Percentiles rank a stretch among this genome's conserved stretches.
Evolutionary conservation across 2,797 vertebrate species (phyloP).

Genomic region (Enteromius argenteus): DNA sequence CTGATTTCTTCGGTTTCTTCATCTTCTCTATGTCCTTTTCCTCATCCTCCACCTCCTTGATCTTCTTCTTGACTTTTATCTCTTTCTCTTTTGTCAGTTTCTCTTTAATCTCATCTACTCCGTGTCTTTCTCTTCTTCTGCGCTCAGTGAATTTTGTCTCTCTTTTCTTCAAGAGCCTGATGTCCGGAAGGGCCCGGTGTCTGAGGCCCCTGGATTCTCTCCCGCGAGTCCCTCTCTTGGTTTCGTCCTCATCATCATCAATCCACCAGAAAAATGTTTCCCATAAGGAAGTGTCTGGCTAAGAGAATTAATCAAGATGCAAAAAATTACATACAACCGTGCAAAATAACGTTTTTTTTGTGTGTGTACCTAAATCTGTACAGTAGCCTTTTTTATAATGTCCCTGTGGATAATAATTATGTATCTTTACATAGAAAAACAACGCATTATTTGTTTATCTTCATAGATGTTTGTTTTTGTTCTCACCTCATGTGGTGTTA

Average conservation of each 20-base stretch:
- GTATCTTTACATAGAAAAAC: background rate
- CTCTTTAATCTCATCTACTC: constrained; percentile 9
- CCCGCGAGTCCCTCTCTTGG: constrained; percentile 56
- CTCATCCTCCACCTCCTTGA: constrained; percentile 31
- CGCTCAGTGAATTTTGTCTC: constrained; percentile 64
- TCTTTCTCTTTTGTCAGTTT: constrained; percentile 28
- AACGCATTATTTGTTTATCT: background rate
- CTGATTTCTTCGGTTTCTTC: constrained; percentile 27
- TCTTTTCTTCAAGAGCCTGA: constrained; percentile 70
- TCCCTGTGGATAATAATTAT: background rate
- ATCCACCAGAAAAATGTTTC: constrained; percentile 78
- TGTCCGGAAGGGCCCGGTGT: constrained; percentile 69
- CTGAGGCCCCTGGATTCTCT: constrained; percentile 60
- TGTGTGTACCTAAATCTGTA: background rate
- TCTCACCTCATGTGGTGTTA: constrained; percentile 66
- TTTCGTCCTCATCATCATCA: constrained; percentile 63
- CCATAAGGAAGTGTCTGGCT: constrained; percentile 84
- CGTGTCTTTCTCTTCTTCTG: constrained; percentile 49
- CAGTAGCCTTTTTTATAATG: background rate
- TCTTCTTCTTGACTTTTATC: constrained; percentile 23
- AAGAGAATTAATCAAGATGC: constrained; percentile 4
- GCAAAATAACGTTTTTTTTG: background rate
- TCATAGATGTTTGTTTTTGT: background rate
- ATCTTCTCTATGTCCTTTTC: constrained; percentile 44
- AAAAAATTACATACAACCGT: background rate